Evolutionary conservation across 2,888 invertebrate genomes (phyloP).

Genomic region (Cosmia pyralina): DNA sequence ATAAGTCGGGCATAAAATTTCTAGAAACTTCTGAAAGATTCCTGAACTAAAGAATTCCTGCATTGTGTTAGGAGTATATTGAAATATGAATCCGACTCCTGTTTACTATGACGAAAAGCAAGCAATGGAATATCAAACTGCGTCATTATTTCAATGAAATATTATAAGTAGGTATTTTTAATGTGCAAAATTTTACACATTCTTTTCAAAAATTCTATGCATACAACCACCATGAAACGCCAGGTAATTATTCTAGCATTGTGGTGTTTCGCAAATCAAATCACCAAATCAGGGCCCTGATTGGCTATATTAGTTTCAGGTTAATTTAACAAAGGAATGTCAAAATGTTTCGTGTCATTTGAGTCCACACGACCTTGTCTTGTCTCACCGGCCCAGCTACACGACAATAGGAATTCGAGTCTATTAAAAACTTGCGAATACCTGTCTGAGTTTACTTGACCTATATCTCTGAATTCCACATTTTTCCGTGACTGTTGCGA

Average conservation of each 20-base stretch:
- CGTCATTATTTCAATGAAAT: too few species aligned
- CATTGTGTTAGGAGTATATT: neutral
- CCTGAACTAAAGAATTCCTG: neutral
- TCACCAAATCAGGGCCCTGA: neutral
- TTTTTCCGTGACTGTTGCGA: slow-evolving; percentile 58
- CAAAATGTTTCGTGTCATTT: slow-evolving; percentile 37
- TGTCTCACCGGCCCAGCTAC: slow-evolving; percentile 61
- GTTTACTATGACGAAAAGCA: neutral
- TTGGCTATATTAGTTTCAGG: slow-evolving; percentile 44
- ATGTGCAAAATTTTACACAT: neutral
- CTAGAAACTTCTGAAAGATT: neutral
- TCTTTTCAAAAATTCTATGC: neutral
- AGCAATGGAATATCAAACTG: too few species aligned
- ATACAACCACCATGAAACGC: too few species aligned
- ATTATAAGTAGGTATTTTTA: too few species aligned
- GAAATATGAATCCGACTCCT: neutral
- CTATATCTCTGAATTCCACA: slow-evolving; percentile 66
- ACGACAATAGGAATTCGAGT: slow-evolving; percentile 74
- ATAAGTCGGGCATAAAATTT: slow-evolving; percentile 5
- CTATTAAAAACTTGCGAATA: slow-evolving; percentile 77
- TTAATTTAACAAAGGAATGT: slow-evolving; percentile 55
- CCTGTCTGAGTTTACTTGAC: slow-evolving; percentile 73
- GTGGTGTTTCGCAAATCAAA: neutral
- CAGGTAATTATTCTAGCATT: neutral
- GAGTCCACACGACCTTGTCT: slow-evolving; percentile 54